phyloP scores from a whole-genome alignment of 35 echinoderm and acorn worm genomes.

The Nesometra sesokonis region DNA sequence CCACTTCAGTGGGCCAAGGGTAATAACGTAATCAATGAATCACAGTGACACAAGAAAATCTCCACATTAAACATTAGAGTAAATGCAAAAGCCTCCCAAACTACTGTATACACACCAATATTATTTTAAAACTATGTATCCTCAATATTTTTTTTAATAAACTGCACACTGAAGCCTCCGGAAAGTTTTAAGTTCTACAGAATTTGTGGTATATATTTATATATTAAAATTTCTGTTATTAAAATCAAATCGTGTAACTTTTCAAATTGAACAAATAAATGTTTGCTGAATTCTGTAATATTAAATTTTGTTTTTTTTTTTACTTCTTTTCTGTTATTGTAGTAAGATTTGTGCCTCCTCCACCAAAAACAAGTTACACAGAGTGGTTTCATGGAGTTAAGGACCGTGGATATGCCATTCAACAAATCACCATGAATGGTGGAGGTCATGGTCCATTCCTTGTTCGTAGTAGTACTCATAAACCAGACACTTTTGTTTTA shows the following conservation, averaged over 20 bases:
- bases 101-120: too few relatives aligned
- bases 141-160: too few relatives aligned
- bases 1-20: too few relatives aligned
- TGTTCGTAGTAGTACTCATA: conserved; percentile 68
- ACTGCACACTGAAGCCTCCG: too few relatives aligned
- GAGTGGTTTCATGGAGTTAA: conserved; percentile 62
- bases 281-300: not conserved
- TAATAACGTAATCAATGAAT: too few relatives aligned
- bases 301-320: not conserved
- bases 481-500: conserved; percentile 72
- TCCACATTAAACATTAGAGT: too few relatives aligned
- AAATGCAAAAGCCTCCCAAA: too few relatives aligned
- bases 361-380: conserved; percentile 16
- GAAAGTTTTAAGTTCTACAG: too few relatives aligned
- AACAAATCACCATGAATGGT: conserved; percentile 51
- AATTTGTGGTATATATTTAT: not conserved
- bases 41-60: too few relatives aligned
- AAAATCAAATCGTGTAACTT: not conserved
- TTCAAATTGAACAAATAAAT: not conserved
- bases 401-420: conserved; percentile 66
- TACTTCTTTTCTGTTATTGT: conserved; percentile 9
- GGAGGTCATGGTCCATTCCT: conserved; percentile 61
- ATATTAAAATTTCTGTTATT: not conserved
- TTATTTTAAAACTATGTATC: too few relatives aligned
- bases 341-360: conserved; percentile 38